Conservation (phyloP, 2,797 vertebrate genomes). For the Ataeniobius toweri region DNA sequence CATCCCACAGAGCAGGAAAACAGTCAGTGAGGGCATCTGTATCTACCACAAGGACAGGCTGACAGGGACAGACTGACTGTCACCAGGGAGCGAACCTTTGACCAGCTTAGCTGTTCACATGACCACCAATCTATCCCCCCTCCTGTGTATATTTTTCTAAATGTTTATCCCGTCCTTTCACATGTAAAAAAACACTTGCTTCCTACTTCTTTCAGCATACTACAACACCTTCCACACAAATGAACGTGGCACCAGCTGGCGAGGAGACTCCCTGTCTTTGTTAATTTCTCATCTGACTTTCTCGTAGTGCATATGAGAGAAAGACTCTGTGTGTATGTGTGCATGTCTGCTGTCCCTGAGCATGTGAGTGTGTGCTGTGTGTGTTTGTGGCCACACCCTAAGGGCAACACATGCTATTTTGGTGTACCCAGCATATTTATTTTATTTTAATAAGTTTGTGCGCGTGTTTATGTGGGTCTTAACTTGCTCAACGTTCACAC, state of each 20-base stretch:
- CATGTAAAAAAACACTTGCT: conserved; percentile 22
- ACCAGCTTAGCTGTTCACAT: conserved; percentile 43
- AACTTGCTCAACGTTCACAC: conserved; percentile 52
- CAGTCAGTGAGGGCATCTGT: conserved; percentile 61
- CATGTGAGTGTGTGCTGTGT: neutral
- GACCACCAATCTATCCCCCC: conserved; percentile 42
- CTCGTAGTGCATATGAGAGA: conserved; percentile 40
- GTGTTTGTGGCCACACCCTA: conserved; percentile 52
- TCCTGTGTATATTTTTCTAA: conserved; percentile 17
- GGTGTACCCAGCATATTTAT: conserved; percentile 53
- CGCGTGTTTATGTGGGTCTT: conserved; percentile 1
- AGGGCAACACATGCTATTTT: conserved; percentile 67
- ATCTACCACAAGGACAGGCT: conserved; percentile 61
- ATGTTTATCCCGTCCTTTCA: conserved; percentile 13
- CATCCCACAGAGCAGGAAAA: conserved; percentile 20
- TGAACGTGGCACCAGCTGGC: conserved; percentile 60
- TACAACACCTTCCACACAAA: conserved; percentile 19
- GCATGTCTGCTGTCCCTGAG: conserved; percentile 15
- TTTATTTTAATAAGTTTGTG: conserved; percentile 42
- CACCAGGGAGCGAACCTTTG: conserved; percentile 62
- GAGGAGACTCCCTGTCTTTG: conserved; percentile 55
- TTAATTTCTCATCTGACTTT: conserved; percentile 64
- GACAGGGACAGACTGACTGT: conserved; percentile 59
- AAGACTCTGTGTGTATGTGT: neutral
- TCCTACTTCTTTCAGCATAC: conserved; percentile 25